A percentile compares a stretch with the other conserved stretches of the same genome.
Conservation (phyloP, 1,140 invertebrate genomes). For the Phthorimaea operculella region DNA sequence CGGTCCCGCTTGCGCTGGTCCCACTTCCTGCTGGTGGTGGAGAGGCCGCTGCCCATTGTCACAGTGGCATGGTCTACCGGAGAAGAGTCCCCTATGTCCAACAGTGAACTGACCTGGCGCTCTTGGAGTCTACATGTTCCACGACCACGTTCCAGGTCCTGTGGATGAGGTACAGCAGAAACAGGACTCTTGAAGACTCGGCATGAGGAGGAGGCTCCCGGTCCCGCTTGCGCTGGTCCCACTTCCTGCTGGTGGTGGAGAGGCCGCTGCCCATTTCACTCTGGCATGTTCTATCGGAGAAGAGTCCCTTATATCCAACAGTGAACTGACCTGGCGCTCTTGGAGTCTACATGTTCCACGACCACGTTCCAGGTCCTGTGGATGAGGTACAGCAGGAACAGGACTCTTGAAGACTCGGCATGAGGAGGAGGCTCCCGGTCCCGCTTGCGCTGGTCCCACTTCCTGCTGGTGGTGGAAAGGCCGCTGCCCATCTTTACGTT, state of each 20-base stretch:
- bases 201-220: constrained; percentile 40
- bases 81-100: too few relatives aligned
- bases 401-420: constrained; percentile 69
- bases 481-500: constrained; percentile 37
- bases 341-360: constrained; percentile 70
- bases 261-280: constrained; percentile 50
- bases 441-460: constrained; percentile 25
- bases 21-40: constrained; percentile 40
- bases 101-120: too few relatives aligned
- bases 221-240: constrained; percentile 22
- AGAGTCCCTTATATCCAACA: too few relatives aligned
- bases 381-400: constrained; percentile 76
- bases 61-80: too few relatives aligned
- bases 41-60: constrained; percentile 49
- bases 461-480: constrained; percentile 39
- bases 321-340: constrained; percentile 68
- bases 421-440: constrained; percentile 33
- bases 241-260: constrained; percentile 39
- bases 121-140: constrained; percentile 70
- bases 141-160: constrained; percentile 76
- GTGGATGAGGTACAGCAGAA: constrained; percentile 75
- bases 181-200: constrained; percentile 71
- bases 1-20: constrained; percentile 20
- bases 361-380: constrained; percentile 77
- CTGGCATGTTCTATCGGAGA: too few relatives aligned